Percentiles rank a stretch among this genome's conserved stretches.
Conservation (phyloP, 2,113 vertebrate species). For the Sarotherodon lohbergeri region DNA sequence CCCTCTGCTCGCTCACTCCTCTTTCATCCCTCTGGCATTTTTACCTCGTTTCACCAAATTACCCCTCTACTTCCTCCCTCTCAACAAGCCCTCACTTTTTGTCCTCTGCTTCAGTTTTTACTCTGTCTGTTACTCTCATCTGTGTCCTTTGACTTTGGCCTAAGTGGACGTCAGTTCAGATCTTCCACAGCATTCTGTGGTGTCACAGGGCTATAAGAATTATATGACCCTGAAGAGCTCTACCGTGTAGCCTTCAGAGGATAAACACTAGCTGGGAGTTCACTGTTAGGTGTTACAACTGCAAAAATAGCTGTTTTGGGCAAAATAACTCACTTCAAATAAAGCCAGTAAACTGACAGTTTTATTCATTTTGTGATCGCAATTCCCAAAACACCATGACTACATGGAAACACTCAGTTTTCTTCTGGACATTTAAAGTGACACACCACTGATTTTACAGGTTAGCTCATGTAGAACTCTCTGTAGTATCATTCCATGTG, state of each 20-base stretch:
- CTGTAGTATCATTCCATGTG: neutral
- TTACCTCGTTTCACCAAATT: neutral
- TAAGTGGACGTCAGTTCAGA: neutral
- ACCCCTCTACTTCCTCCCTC: neutral
- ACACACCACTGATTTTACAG: neutral
- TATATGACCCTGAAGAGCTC: neutral
- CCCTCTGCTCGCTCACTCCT: neutral
- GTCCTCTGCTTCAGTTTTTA: neutral
- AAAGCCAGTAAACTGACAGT: neutral
- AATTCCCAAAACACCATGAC: neutral
- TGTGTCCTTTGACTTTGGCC: neutral
- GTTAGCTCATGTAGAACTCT: neutral
- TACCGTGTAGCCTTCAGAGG: neutral
- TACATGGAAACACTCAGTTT: neutral
- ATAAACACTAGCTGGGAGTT: neutral
- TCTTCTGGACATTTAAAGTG: neutral
- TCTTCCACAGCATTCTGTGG: neutral
- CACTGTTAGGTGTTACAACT: neutral
- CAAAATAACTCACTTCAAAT: neutral
- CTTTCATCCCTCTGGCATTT: constrained; percentile 9
- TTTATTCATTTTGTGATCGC: neutral
- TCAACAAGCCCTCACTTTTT: neutral
- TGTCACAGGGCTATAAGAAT: neutral
- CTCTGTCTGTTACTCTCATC: neutral
- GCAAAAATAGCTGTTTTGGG: neutral